Base-by-base conservation (phyloP, 2,797 vertebrate genomes). In the Etheostoma perlongum region DNA sequence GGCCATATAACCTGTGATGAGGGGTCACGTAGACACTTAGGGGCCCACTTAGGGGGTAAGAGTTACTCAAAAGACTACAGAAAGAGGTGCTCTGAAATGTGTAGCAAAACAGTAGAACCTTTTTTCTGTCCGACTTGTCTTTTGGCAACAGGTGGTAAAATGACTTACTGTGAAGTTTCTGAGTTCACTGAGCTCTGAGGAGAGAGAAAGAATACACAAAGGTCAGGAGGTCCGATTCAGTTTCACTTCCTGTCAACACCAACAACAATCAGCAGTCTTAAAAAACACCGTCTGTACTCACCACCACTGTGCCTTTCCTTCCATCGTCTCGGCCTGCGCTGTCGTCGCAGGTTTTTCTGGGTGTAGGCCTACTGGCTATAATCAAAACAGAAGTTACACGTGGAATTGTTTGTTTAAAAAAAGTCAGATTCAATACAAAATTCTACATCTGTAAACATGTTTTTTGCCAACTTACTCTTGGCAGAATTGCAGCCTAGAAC, bases 401-500 rank as follows among this genome's bases (percentile, higher is more conserved):
- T 36, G 19, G 4, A 19, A 3, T 46, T 27, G 53, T 52, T 52
- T 47, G 49, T 46, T 53, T 48, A 33, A 11, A 23, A 40, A 40
- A 40, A 40, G 36, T 60, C 8, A 53, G 9, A 48, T 40, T 67
- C 12, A 82, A 46, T 15, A 69, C 12, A 30, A 30, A 67, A 7
- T 9, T 55, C 69, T 76, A 67, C 70, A 15, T 14, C 15, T 53
- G 5, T 3, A n/a, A 51, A 42, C 12, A 21, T 36, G 3, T 6
- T 53, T 25, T 55, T 53, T 25, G 3, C 5, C 33, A 44, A 92
- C 95, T 94, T 83, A 95, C 95, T 91, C 81, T 59, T 90, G 84
- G 76, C 89, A 92, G 55, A 92, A 79, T 5, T 93, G 85, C 46
- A 92, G 90, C 64, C 75, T 90, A 68, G 92, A 91, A 33, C 89